These are phyloP conservation scores for Neomorphus geoffroyi DNA, from an alignment of 2,797 vertebrate species.

Conservation along the genomic window DNA sequence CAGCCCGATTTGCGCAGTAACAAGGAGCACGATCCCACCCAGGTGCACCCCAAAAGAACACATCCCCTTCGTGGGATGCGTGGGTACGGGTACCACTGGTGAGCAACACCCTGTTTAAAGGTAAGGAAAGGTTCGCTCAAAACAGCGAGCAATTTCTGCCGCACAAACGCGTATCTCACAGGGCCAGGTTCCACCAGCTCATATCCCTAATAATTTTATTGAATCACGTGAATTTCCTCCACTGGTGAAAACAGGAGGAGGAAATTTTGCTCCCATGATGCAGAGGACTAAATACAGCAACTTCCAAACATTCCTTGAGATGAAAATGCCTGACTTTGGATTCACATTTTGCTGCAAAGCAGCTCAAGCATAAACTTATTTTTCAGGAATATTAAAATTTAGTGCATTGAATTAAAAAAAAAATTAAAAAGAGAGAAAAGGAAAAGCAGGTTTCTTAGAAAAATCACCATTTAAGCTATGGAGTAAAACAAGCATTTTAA, in stretches of 20 bases:
- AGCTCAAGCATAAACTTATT: constrained; percentile 14
- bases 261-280: background rate
- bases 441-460: background rate
- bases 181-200: background rate
- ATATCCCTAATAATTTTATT: background rate
- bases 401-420: background rate
- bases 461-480: background rate
- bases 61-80: background rate
- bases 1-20: background rate
- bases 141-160: background rate
- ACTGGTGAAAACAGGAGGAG: background rate
- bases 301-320: background rate
- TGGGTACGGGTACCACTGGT: background rate
- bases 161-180: rapidly evolving
- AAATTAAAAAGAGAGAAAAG: no score
- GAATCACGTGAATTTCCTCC: background rate
- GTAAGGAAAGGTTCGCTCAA: background rate
- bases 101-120: background rate
- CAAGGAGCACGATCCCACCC: background rate
- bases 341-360: background rate
- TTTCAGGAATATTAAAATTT: constrained; percentile 55
- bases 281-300: background rate
- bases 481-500: background rate
- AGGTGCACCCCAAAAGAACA: background rate
- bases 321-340: background rate